A percentile compares a stretch with the other conserved stretches of the same genome.
phyloP scores from a whole-genome alignment of 2,888 invertebrate genomes.

The Drosophila atroscutellata region DNA sequence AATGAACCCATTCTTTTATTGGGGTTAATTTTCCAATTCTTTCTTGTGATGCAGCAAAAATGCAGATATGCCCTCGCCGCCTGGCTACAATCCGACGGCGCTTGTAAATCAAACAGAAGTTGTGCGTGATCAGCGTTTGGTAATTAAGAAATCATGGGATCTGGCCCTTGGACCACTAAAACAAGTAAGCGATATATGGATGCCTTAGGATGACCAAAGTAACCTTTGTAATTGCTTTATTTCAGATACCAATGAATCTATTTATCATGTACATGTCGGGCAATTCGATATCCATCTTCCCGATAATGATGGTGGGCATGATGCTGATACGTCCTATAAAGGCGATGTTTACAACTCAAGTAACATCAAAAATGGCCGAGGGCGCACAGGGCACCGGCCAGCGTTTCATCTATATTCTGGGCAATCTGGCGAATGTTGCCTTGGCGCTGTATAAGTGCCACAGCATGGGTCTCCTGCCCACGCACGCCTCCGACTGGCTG shows the following conservation, averaged over 20 bases:
- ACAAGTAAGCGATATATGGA: conserved; percentile 86
- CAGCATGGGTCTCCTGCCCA: conserved; percentile 98
- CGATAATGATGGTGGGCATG: conserved; percentile 99
- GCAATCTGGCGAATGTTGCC: conserved; percentile 95
- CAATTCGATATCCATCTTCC: conserved; percentile 99
- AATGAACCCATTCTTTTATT: not conserved
- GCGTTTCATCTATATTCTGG: conserved; percentile 96
- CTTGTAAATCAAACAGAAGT: conserved; percentile 91
- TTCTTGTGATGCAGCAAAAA: conserved; percentile 76
- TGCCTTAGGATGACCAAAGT: not conserved
- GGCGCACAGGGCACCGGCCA: conserved; percentile 95
- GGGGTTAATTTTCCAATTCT: conserved; percentile 5
- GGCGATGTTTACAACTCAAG: conserved; percentile 95
- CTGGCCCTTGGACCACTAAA: conserved; percentile 97
- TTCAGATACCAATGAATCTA: conserved; percentile 96
- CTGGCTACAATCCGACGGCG: conserved; percentile 92
- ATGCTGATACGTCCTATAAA: conserved; percentile 97
- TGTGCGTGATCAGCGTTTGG: conserved; percentile 92
- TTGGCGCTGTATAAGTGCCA: conserved; percentile 98
- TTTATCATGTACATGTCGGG: conserved; percentile 99
- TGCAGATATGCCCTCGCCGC: conserved; percentile 90
- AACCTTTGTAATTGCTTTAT: conserved; percentile 6
- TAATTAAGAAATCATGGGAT: conserved; percentile 98
- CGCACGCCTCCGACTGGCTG: conserved; percentile 99
- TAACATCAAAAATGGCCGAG: conserved; percentile 97